Conservation (phyloP, 2,113 vertebrate genomes). For the Ibidorhyncha struthersii region DNA sequence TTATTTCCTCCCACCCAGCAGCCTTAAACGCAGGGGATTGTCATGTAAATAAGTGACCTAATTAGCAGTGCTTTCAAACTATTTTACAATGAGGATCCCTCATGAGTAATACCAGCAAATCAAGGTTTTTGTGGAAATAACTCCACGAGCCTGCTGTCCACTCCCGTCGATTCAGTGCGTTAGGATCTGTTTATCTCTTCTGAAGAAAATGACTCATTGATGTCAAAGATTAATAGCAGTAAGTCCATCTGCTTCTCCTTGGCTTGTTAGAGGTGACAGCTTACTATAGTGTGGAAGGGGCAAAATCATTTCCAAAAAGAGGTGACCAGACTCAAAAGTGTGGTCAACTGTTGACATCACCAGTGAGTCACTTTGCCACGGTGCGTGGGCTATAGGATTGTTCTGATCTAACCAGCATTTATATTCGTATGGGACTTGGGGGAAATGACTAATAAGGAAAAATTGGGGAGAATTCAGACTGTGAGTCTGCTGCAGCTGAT, state of each 20-base stretch:
- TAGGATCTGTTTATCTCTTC: not conserved
- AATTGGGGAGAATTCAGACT: not conserved
- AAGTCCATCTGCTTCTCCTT: not conserved
- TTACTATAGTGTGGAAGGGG: not conserved
- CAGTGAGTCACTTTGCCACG: not conserved
- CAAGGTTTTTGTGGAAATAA: not conserved
- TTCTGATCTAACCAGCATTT: not conserved
- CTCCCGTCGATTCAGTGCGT: not conserved
- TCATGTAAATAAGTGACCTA: conserved; percentile 28
- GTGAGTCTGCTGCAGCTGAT: not conserved
- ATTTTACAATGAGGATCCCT: not conserved
- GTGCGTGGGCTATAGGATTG: fast-evolving
- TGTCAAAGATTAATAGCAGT: not conserved
- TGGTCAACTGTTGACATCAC: fast-evolving
- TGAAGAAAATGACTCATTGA: not conserved
- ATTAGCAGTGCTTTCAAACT: conserved; percentile 5
- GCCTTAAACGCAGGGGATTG: not conserved
- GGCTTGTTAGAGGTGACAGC: not conserved
- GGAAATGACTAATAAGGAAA: not conserved
- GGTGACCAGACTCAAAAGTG: fast-evolving
- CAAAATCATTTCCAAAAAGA: not conserved
- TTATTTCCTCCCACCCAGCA: not conserved
- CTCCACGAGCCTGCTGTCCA: not conserved
- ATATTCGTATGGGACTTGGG: not conserved
- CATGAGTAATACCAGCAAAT: not conserved